A percentile compares a stretch with the other conserved stretches of the same genome.
Conservation (phyloP, 1,140 invertebrate genomes). For the Ceratoteleas bidentatus region DNA sequence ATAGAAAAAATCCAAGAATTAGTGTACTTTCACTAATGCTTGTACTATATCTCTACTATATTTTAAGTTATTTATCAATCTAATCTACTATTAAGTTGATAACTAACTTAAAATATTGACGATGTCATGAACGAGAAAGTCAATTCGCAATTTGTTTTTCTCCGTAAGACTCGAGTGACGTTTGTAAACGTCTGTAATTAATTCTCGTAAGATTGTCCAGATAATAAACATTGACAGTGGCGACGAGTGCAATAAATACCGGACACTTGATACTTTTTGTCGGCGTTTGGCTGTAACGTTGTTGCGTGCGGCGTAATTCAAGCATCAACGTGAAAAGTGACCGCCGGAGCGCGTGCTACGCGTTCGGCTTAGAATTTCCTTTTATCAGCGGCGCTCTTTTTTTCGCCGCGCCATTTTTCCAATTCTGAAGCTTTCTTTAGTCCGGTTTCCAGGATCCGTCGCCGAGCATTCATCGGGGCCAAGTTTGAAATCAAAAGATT, state of each 20-base stretch:
- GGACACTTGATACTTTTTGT: constrained; percentile 42
- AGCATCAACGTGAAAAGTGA: constrained; percentile 74
- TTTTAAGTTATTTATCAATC: no score
- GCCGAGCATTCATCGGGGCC: constrained; percentile 43
- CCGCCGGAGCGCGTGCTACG: constrained; percentile 71
- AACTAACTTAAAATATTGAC: no score
- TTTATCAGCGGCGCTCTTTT: constrained; percentile 38
- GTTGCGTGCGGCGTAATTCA: constrained; percentile 67
- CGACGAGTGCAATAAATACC: constrained; percentile 52
- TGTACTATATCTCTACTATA: no score
- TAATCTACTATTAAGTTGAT: no score
- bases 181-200: no score
- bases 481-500: constrained; percentile 40
- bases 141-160: no score
- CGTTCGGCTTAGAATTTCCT: constrained; percentile 58
- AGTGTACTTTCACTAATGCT: no score
- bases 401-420: constrained; percentile 38
- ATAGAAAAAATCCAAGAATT: no score
- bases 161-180: no score
- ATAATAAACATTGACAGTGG: constrained; percentile 47
- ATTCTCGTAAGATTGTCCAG: no score
- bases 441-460: constrained; percentile 45
- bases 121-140: no score
- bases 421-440: constrained; percentile 45
- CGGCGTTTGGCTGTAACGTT: constrained; percentile 54